Conservation (phyloP, 2,113 vertebrate species). For the Strix aluco region DNA sequence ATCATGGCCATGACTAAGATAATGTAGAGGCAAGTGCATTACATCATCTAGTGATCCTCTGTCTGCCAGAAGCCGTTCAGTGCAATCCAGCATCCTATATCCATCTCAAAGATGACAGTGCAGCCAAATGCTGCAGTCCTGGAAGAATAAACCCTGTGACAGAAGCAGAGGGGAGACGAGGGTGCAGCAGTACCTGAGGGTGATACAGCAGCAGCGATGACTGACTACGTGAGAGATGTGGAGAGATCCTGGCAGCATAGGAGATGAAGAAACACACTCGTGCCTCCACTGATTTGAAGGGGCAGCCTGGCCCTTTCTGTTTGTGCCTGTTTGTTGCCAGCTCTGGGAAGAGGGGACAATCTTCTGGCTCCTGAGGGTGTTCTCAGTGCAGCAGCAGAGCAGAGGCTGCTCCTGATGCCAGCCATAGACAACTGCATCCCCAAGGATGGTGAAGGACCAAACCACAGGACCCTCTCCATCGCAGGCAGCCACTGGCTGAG, state of each 20-base stretch:
- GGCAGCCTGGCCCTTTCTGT: background rate
- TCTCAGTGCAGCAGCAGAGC: background rate
- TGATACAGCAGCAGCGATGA: accelerated
- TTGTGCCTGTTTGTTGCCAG: background rate
- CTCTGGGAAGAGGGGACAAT: background rate
- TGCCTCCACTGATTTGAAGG: background rate
- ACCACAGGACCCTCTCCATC: background rate
- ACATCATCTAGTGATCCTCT: background rate
- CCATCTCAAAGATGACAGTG: background rate
- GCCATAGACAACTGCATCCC: background rate
- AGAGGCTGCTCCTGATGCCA: background rate
- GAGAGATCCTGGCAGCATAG: background rate
- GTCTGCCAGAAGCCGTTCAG: background rate
- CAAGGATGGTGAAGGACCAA: background rate
- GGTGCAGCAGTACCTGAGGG: background rate
- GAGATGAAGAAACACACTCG: background rate
- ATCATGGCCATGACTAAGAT: background rate
- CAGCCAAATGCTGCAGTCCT: background rate
- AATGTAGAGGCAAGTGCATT: background rate
- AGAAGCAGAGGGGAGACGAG: background rate
- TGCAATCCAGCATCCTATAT: background rate
- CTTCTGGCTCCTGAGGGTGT: background rate
- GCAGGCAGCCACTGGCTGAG: background rate
- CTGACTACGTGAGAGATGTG: background rate
- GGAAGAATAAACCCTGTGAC: background rate